phyloP scores from a whole-genome alignment of 2,888 invertebrate genomes.

The Urechis unicinctus region DNA sequence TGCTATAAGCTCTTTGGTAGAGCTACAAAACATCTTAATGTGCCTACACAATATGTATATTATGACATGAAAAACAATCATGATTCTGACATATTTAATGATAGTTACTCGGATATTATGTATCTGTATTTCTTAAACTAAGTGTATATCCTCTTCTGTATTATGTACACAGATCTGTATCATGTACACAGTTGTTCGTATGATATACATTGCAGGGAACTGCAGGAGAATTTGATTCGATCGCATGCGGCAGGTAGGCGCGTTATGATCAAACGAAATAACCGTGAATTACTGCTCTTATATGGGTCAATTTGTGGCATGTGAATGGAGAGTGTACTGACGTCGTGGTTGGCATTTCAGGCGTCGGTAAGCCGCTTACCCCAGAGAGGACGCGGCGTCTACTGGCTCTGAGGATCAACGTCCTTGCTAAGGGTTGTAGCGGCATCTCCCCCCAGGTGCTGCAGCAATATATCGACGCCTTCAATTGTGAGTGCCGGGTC shows the following conservation, averaged over 20 bases:
- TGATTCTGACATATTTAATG: no score
- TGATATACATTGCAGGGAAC: conserved; percentile 48
- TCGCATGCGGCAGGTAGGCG: conserved; percentile 58
- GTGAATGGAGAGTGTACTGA: background rate
- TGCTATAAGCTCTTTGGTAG: no score
- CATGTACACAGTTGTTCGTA: no score
- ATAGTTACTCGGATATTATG: no score
- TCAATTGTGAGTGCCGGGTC: conserved; percentile 62
- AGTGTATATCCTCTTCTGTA: no score
- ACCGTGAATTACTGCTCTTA: no score
- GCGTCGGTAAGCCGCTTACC: conserved; percentile 60
- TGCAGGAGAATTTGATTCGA: conserved; percentile 62
- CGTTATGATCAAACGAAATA: no score
- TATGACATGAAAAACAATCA: no score
- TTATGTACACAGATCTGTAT: no score
- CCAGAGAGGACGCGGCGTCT: conserved; percentile 60
- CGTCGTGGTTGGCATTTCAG: conserved; percentile 31
- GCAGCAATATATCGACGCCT: conserved; percentile 59
- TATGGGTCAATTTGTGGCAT: background rate
- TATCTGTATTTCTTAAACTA: no score
- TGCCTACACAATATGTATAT: no score
- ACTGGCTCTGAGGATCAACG: conserved; percentile 61
- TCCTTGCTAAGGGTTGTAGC: conserved; percentile 64
- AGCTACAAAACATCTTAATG: no score
- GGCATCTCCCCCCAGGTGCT: conserved; percentile 60